Percentiles rank a stretch among this genome's conserved stretches.
Conservation (phyloP, 2,797 vertebrate species). For the Euthynnus affinis region DNA sequence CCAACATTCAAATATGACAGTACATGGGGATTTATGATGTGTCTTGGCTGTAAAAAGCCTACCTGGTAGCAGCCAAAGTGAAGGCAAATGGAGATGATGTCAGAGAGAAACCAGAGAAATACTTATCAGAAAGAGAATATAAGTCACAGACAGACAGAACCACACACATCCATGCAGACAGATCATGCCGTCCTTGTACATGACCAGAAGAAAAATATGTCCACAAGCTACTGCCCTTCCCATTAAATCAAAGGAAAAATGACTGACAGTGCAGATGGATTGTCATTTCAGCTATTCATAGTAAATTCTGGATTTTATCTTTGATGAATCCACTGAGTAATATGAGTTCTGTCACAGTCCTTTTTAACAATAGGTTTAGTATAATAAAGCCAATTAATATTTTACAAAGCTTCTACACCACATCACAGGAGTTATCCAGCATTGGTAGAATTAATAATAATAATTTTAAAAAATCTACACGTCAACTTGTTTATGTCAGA, state of each 20-base stretch:
- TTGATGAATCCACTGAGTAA: slow-evolving; percentile 34
- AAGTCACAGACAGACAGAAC: slow-evolving; percentile 13
- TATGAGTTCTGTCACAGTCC: neutral
- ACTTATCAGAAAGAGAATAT: neutral
- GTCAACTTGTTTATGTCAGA: neutral
- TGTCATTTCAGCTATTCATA: slow-evolving; percentile 37
- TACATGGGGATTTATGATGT: slow-evolving; percentile 20
- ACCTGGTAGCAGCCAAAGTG: slow-evolving; percentile 12
- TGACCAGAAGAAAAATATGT: slow-evolving; percentile 54
- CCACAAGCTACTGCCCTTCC: slow-evolving; percentile 46
- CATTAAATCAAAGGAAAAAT: slow-evolving; percentile 61
- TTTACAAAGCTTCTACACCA: neutral
- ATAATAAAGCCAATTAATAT: neutral
- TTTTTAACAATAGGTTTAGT: neutral
- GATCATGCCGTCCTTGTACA: slow-evolving; percentile 62
- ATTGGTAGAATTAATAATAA: too few relatives aligned
- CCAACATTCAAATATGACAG: slow-evolving; percentile 10
- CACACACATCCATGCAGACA: slow-evolving; percentile 20
- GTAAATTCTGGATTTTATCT: slow-evolving; percentile 11
- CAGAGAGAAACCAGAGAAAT: slow-evolving; percentile 8
- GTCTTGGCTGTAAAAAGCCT: slow-evolving; percentile 12
- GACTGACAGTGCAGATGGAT: slow-evolving; percentile 37
- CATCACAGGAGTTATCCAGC: neutral
- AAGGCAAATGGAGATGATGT: neutral
- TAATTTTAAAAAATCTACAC: too few relatives aligned